Conservation (phyloP, 2,113 vertebrate genomes). For the Corydoras sp. region DNA sequence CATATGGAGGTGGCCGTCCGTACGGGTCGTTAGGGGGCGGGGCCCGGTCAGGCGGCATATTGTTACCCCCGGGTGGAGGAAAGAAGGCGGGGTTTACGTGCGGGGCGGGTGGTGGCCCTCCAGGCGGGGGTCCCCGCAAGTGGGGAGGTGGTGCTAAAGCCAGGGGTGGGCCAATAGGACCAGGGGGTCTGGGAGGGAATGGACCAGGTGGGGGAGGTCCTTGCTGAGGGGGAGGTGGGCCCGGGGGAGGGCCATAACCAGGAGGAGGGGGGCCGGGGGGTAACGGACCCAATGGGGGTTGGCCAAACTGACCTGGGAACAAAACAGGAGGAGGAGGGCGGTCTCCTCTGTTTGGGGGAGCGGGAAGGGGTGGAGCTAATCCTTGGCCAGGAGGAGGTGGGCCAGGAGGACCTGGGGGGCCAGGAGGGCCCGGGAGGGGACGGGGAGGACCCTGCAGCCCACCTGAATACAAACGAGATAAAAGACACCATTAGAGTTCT, state of each 20-base stretch:
- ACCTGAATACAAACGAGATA: constrained; percentile 58
- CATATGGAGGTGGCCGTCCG: constrained; percentile 90
- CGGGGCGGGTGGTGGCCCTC: constrained; percentile 92
- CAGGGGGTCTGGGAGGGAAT: constrained; percentile 89
- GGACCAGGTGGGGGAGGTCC: constrained; percentile 91
- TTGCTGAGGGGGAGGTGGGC: constrained; percentile 90
- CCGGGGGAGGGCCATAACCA: constrained; percentile 91
- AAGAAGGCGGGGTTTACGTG: constrained; percentile 98
- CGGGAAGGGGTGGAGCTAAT: constrained; percentile 83
- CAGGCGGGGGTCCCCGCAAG: constrained; percentile 91
- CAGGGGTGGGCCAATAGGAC: constrained; percentile 88
- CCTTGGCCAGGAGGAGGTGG: constrained; percentile 94
- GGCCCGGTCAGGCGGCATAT: constrained; percentile 88
- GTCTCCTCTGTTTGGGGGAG: constrained; percentile 91
- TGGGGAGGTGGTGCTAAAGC: constrained; percentile 93
- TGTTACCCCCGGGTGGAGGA: constrained; percentile 90
- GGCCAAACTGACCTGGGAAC: constrained; percentile 95
- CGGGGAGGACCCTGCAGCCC: constrained; percentile 90
- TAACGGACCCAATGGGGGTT: constrained; percentile 88
- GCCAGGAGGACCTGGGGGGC: constrained; percentile 88
- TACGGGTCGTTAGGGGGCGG: constrained; percentile 91
- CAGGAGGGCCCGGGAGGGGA: constrained; percentile 87
- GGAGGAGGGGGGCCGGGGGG: constrained; percentile 94
- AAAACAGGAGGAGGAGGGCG: constrained; percentile 93
- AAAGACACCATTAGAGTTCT: not conserved